A percentile compares a stretch with the other conserved stretches of the same genome.
These are phyloP conservation scores for Chaetoderma sp. DNA, from an alignment of 2,888 invertebrate species.

Conservation along the genomic window DNA sequence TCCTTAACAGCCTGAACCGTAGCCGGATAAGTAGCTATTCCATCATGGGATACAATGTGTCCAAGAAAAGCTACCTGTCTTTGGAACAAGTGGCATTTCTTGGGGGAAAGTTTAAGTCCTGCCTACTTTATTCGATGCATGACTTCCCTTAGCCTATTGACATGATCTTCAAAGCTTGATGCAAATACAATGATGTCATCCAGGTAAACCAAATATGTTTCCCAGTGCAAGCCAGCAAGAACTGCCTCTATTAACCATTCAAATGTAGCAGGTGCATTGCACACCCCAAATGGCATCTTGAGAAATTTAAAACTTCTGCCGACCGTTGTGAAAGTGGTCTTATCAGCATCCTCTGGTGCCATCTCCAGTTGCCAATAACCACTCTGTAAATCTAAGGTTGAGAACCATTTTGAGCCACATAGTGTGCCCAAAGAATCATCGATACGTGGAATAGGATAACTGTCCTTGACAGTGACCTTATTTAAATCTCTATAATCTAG, in stretches of 20 bases:
- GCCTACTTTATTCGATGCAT: background rate
- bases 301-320: constrained; percentile 30
- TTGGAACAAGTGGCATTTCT: constrained; percentile 2
- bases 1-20: constrained; percentile 11
- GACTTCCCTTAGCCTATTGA: too few species aligned
- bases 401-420: constrained; percentile 16
- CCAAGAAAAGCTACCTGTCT: constrained; percentile 16
- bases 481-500: constrained; percentile 50
- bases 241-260: constrained; percentile 31
- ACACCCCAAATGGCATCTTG: too few species aligned
- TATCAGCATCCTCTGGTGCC: constrained; percentile 26
- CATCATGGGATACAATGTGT: constrained; percentile 23
- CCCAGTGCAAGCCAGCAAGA: too few species aligned
- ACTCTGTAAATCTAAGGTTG: constrained; percentile 18
- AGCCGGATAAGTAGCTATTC: constrained; percentile 22
- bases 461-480: constrained; percentile 20
- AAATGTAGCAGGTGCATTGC: too few species aligned
- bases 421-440: constrained; percentile 20
- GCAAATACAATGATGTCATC: background rate
- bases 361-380: constrained; percentile 44
- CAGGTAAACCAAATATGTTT: background rate
- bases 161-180: background rate
- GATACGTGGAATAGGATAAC: constrained; percentile 20
- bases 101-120: background rate
- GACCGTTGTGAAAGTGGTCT: constrained; percentile 39